phyloP scores from a whole-genome alignment of 2,888 invertebrate species.

The Hoplodrina ambigua region DNA sequence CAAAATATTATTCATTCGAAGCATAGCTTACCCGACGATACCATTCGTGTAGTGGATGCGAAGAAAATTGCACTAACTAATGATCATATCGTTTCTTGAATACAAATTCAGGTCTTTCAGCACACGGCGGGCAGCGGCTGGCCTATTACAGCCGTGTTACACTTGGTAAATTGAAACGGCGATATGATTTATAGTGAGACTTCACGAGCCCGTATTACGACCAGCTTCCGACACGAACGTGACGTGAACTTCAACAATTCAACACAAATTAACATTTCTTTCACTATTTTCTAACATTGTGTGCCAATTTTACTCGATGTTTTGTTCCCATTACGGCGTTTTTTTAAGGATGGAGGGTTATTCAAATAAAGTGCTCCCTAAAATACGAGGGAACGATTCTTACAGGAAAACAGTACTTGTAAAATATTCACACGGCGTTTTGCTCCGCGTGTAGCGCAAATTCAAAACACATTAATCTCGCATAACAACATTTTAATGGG shows the following conservation, averaged over 20 bases:
- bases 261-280: conserved; percentile 63
- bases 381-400: conserved; percentile 24
- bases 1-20: conserved; percentile 82
- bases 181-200: conserved; percentile 87
- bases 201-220: conserved; percentile 85
- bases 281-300: conserved; percentile 13
- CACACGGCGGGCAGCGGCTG: conserved; percentile 77
- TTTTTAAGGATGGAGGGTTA: conserved; percentile 3
- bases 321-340: neutral
- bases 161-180: conserved; percentile 87
- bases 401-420: conserved; percentile 56
- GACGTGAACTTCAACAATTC: conserved; percentile 79
- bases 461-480: conserved; percentile 71
- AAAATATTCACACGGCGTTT: conserved; percentile 66
- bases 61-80: conserved; percentile 89
- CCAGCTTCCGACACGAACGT: conserved; percentile 83
- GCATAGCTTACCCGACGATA: conserved; percentile 78
- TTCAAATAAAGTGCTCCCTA: conserved; percentile 13
- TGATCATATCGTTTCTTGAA: conserved; percentile 88
- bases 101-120: conserved; percentile 88
- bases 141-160: conserved; percentile 83
- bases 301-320: neutral
- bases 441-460: conserved; percentile 54
- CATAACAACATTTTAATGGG: conserved; percentile 75
- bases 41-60: conserved; percentile 83